Conservation (phyloP, 2,113 vertebrate species). For the Phylloscopus trochilus region DNA sequence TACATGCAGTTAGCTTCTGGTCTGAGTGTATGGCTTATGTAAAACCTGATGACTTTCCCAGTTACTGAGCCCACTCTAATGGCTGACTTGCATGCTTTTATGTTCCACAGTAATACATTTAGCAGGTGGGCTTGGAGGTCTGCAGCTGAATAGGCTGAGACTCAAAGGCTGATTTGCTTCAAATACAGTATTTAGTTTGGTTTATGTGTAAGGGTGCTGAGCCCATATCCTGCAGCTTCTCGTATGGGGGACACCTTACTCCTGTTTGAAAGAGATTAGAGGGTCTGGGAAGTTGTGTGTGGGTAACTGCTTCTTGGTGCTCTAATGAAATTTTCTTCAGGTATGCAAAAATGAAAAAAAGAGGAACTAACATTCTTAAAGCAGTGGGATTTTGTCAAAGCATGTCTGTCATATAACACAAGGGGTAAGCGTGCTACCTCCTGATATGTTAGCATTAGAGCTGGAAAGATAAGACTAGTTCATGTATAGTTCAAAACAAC, state of each 20-base stretch:
- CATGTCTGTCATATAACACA: background rate
- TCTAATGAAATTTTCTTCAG: background rate
- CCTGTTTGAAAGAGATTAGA: background rate
- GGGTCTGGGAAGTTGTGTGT: background rate
- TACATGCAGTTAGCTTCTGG: conserved; percentile 53
- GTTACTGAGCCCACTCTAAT: conserved; percentile 39
- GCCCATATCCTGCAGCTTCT: background rate
- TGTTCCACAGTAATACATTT: conserved; percentile 52
- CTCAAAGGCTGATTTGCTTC: conserved; percentile 24
- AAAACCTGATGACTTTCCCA: conserved; percentile 64
- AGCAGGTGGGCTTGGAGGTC: conserved; percentile 45
- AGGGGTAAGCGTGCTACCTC: background rate
- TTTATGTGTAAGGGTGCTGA: background rate
- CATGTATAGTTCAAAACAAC: conserved; percentile 5
- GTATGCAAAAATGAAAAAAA: conserved; percentile 21
- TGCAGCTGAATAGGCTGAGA: conserved; percentile 24
- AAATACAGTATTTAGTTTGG: background rate
- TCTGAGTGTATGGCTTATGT: conserved; percentile 36
- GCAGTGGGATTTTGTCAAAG: background rate
- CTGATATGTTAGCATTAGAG: background rate
- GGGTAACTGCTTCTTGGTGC: background rate
- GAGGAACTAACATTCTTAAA: background rate
- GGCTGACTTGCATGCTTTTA: conserved; percentile 30
- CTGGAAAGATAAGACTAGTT: conserved; percentile 18
- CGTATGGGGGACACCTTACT: background rate